Evolutionary conservation across 2,888 invertebrate species (phyloP), one percentile per base, ranked within the genome.

Genomic region (Eudemis profundana): DNA sequence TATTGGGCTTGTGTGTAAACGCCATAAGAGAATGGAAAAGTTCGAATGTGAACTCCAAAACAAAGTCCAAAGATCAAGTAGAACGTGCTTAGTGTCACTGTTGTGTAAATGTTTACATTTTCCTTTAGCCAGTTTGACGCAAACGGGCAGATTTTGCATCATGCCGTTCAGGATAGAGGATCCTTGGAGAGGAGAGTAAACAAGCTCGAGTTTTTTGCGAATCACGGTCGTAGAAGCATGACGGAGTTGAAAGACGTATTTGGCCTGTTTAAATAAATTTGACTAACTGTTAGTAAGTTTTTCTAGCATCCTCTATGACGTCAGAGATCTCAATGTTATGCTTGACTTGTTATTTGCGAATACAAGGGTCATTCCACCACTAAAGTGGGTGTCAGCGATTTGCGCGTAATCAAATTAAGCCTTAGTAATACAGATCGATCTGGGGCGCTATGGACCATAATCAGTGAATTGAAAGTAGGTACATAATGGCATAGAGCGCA

Each of bases 51-150:
- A 17, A 38, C 54, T 21, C 19, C 23, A 53, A 57, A 50, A 23
- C 7, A 38, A 63, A 29, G 59, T 51, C 38, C 51, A 59, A 65
- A 59, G 64, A 60, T 65, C 44, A 60, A 60, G 53, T 46, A 56
- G 65, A 68, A 40, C 51, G 42, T 51, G 38, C 29, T 49, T 38
- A 49, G 50, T 50, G 49, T 21, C 21, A 19, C 50, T 53, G 12
- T 23, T 53, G 53, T 12, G 47, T 21, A 23, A 57, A 73, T 81
- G 75, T 82, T 81, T 79, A 78, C 72, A 70, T 77, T 78, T 70
- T 74, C 72, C 68, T 68, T 74, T 73, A 70, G 68, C 62, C 44
- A 63, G 69, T 51, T 67, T 78, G 78, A 78, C 74, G 79, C 70
- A 73, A 75, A 75, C 70, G 70, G 63, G 62, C 40, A 65, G 38